phyloP scores from a whole-genome alignment of 2,888 invertebrate species.

The Philereme transversata region DNA sequence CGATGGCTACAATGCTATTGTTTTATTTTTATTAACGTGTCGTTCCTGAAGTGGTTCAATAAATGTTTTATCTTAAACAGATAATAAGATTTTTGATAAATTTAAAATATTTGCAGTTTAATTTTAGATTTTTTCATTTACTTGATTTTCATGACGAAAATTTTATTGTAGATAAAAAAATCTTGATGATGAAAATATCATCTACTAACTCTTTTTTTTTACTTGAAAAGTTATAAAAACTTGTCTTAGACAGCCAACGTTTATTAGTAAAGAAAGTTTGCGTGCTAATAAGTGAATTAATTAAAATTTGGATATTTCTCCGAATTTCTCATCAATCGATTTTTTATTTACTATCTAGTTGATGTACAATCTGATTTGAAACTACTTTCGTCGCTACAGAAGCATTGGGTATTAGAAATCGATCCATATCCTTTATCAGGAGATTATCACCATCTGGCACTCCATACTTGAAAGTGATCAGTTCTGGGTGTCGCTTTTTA shows the following conservation, averaged over 20 bases:
- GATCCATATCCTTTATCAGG: slow-evolving; percentile 94
- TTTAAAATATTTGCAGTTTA: no score
- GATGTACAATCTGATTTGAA: slow-evolving; percentile 91
- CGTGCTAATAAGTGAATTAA: slow-evolving; percentile 3
- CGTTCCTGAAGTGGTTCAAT: no score
- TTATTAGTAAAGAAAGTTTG: not conserved
- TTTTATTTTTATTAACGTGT: no score
- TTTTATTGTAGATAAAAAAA: no score
- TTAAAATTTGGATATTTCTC: slow-evolving; percentile 17
- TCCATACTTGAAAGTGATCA: slow-evolving; percentile 99
- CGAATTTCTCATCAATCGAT: not conserved
- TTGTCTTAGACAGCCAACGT: not conserved
- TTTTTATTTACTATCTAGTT: slow-evolving; percentile 66
- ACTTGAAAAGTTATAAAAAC: no score
- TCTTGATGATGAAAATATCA: no score
- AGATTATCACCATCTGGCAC: slow-evolving; percentile 91
- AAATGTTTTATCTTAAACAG: no score
- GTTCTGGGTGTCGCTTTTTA: slow-evolving; percentile 96
- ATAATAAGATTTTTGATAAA: no score
- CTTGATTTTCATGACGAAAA: no score
- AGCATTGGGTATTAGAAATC: slow-evolving; percentile 96
- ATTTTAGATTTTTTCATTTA: no score
- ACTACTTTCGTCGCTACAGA: slow-evolving; percentile 94
- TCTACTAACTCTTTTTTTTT: no score
- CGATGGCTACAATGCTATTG: no score